Evolutionary conservation across 1,140 invertebrate species (phyloP), one percentile per base, ranked within the genome.

Genomic region (Scaptomyza pallida): DNA sequence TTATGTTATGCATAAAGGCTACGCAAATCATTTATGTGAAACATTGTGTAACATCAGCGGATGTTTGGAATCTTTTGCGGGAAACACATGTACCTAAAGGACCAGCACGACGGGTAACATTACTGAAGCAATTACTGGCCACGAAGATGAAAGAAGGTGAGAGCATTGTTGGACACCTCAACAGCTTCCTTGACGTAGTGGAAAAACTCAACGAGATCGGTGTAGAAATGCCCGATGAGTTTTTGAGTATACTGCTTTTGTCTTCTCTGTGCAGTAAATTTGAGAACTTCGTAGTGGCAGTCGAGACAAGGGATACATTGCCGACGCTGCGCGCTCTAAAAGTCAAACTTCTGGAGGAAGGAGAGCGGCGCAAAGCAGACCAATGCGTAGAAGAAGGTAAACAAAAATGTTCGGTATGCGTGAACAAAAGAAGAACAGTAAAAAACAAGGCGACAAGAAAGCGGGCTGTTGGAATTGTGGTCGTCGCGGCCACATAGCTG

Each of bases 261-360:
- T 30, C 54, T 0, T 60, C 52, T 15, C 23, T 67, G 1, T 47
- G 54, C 10, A 45, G 41, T 8, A 6, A 16, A 3, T 72, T 21
- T 43, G 69, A 67, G 43, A 72, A 67, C 35, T 67, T 72, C 10
- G 61, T 72, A 0, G 55, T 72, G 2, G 69, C 60, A 10, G 21
- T 72, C 10, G 69, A 72, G 54, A 41, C 54, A 12, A 9, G 69
- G 3, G 69, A 72, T 26, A 33, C 6, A 10, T 30, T 64, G 1
- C 59, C 15, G 16, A 43, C 35, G 3, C 40, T 72, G 40, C 15
- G 35, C 17, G 30, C 8, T 1, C 23, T 4, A 5, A 26, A 26
- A 4, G 23, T 26, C 3, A 26, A 26, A 5, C 23, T 26, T 26
- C 6, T 30, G 26, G 26, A 8, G 26, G 26, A 30, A 30, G 26